Percentiles rank a stretch among this genome's conserved stretches.
Evolutionary conservation across 2,113 vertebrate species (phyloP).

Genomic region (Forbesichthys agassizii): DNA sequence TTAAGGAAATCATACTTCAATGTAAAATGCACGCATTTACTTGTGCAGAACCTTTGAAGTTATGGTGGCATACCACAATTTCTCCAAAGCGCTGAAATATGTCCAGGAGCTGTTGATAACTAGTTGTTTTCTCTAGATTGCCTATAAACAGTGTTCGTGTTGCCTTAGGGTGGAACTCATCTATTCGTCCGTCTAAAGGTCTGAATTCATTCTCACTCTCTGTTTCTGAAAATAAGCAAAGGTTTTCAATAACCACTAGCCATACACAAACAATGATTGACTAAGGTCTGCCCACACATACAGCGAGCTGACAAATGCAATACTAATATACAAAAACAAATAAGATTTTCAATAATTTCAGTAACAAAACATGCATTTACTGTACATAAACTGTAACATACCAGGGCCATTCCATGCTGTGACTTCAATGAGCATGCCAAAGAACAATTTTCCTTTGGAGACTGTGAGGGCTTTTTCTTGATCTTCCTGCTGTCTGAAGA

Average conservation of each 20-base stretch:
- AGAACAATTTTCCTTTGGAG: constrained; percentile 98
- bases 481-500: constrained; percentile 98
- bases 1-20: constrained; percentile 3
- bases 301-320: not conserved
- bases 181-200: constrained; percentile 95
- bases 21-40: not conserved
- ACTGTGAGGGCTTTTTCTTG: constrained; percentile 95
- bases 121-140: constrained; percentile 97
- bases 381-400: constrained; percentile 56
- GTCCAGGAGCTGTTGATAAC: constrained; percentile 94
- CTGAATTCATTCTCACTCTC: constrained; percentile 99
- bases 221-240: constrained; percentile 80
- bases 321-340: not conserved
- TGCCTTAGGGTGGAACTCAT: constrained; percentile 98
- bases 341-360: not conserved
- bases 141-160: constrained; percentile 97
- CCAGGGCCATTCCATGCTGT: constrained; percentile 97
- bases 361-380: not conserved
- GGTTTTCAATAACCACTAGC: not conserved
- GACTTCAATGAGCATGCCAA: constrained; percentile 99
- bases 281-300: not conserved
- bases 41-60: not conserved
- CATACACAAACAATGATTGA: not conserved
- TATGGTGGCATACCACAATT: constrained; percentile 86
- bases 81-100: constrained; percentile 98